Evolutionary conservation across 2,888 invertebrate genomes (phyloP), one percentile per base, ranked within the genome.

Genomic region (Trichopria drosophilae): DNA sequence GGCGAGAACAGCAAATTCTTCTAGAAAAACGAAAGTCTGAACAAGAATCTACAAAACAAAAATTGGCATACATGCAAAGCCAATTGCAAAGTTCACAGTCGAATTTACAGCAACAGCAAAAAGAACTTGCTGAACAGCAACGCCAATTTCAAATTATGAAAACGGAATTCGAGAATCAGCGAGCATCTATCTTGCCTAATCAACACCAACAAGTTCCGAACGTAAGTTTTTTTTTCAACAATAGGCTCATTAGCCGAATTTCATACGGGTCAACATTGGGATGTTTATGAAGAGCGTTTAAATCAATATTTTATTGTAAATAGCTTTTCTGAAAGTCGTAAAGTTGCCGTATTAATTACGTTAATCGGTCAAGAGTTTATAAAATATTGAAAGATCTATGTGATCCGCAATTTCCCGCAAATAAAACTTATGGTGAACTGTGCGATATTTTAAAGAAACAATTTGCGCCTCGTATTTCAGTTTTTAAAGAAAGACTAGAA

Each of bases 331-430:
- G 46, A 58, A 20, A 46, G 44, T 12, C 55, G 59, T 12, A 35
- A 32, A 24, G 60, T 60, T 18, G 53, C 61, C 3, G 57, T 60
- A n/a, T 47, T 60, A 23, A 45, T 62, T 31, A 60, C 59, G 1
- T 47, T 61, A 12, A 41, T 63, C 2, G 53, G 56, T 0, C 51
- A 58, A 45, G 26, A 6, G 61, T 57, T 9, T 59, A 60, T 40
- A 55, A 58, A 45, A 41, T 55, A 6, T 37, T 63, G 12, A 59
- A 49, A 24, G 56, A 62, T 13, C 16, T 35, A 7, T 61, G 63
- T 35, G 53, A 58, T 20, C 62, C 62, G 0, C 42, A 42, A 3
- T 26, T 59, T 22, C 61, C 63, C 3, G 53, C 59, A 13, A 57
- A 54, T 34, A 59, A 58, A 45, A 23, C 56, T 4, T 62, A 44